A percentile compares a stretch with the other conserved stretches of the same genome.
These are phyloP conservation scores for Muscina levida DNA, from an alignment of 2,888 invertebrate genomes.

Conservation along the genomic window DNA sequence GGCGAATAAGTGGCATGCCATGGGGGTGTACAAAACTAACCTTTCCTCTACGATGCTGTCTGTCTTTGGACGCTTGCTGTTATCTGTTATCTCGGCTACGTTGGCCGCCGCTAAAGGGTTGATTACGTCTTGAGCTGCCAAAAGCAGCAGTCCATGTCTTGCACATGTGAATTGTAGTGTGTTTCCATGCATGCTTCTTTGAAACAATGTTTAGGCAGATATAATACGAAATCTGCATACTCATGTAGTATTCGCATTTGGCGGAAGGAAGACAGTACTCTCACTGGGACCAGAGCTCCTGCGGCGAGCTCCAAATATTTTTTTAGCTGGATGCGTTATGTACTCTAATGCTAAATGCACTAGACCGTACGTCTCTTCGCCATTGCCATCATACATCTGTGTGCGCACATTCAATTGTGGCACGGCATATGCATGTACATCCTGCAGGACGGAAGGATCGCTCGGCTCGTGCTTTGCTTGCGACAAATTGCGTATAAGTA, in stretches of 20 bases:
- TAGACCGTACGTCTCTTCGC: slow-evolving; percentile 34
- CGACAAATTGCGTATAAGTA: slow-evolving; percentile 56
- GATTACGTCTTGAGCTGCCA: slow-evolving; percentile 61
- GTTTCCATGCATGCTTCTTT: slow-evolving; percentile 15
- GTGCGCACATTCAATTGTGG: slow-evolving; percentile 26
- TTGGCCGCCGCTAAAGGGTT: slow-evolving; percentile 58
- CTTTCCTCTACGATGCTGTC: not conserved
- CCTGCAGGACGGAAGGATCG: slow-evolving; percentile 25
- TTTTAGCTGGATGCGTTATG: slow-evolving; percentile 35
- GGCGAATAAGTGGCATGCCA: slow-evolving; percentile 37
- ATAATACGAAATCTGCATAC: slow-evolving; percentile 48
- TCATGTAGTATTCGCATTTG: slow-evolving; percentile 20
- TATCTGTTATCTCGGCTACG: slow-evolving; percentile 57
- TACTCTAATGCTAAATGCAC: slow-evolving; percentile 32
- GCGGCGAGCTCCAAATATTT: slow-evolving; percentile 46
- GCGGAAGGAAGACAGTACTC: slow-evolving; percentile 42
- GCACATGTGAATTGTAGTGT: not conserved
- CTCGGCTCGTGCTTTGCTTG: slow-evolving; percentile 65
- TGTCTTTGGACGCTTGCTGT: slow-evolving; percentile 58
- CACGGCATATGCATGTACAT: slow-evolving; percentile 31
- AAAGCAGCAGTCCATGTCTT: slow-evolving; percentile 48
- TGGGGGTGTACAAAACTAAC: slow-evolving; percentile 44
- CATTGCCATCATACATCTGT: not conserved
- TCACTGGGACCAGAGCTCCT: slow-evolving; percentile 38
- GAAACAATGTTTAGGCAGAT: slow-evolving; percentile 54